Percentiles rank a stretch among this genome's conserved stretches.
phyloP scores from a whole-genome alignment of 2,888 invertebrate species.

The Seira sanloemensis region DNA sequence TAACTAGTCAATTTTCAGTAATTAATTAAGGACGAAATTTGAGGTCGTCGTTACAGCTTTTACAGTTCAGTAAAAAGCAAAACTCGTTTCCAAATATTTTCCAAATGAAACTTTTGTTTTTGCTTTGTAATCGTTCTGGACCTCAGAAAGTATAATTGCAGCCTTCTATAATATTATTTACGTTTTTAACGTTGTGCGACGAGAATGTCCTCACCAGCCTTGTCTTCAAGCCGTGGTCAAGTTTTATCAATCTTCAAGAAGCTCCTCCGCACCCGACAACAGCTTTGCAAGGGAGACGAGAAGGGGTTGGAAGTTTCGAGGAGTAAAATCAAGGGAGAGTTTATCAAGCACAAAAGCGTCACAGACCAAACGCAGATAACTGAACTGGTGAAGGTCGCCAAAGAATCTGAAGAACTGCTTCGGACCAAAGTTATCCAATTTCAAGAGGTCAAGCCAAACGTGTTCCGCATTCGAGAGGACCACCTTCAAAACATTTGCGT shows the following conservation, averaged over 20 bases:
- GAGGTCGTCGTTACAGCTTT: too few relatives aligned
- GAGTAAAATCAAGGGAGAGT: slow-evolving; percentile 86
- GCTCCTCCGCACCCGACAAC: slow-evolving; percentile 65
- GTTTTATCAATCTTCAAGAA: slow-evolving; percentile 68
- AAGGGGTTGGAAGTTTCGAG: slow-evolving; percentile 76
- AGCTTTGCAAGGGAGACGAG: slow-evolving; percentile 66
- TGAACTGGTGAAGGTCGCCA: slow-evolving; percentile 66
- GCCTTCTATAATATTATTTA: too few relatives aligned
- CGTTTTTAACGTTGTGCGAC: too few relatives aligned
- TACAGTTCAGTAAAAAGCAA: too few relatives aligned
- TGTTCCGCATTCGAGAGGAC: slow-evolving; percentile 65
- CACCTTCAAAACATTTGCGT: slow-evolving; percentile 68
- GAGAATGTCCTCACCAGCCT: neutral
- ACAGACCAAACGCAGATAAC: slow-evolving; percentile 80
- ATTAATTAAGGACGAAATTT: too few relatives aligned
- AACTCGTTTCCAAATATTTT: too few relatives aligned
- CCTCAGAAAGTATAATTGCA: too few relatives aligned
- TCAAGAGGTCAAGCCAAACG: slow-evolving; percentile 61
- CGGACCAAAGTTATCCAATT: slow-evolving; percentile 70
- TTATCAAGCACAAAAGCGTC: slow-evolving; percentile 82
- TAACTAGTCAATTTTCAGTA: too few relatives aligned
- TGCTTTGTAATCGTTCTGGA: too few relatives aligned
- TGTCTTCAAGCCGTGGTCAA: slow-evolving; percentile 38
- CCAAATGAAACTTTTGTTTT: too few relatives aligned
- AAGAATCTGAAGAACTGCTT: slow-evolving; percentile 69